Base-by-base conservation (phyloP, 1,140 invertebrate genomes). In the Calliopsis andreniformis region DNA sequence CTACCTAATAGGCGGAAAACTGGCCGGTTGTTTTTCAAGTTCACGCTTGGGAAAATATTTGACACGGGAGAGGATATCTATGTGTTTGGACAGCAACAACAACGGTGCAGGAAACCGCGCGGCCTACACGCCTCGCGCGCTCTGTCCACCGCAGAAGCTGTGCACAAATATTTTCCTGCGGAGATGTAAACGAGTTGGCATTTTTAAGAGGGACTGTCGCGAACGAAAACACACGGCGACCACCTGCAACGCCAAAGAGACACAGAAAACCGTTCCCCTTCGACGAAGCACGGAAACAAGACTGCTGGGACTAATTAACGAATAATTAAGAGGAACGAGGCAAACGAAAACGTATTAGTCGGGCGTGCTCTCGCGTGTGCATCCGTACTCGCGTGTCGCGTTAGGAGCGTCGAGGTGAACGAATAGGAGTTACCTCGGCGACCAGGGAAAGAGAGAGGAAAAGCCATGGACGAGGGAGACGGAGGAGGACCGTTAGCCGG, bases 31-130 rank as follows among this genome's bases (percentile, higher is more conserved):
- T 76, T 69, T 76, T 49, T 32, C 73, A 14, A 32, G 43, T 49
- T 69, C 20, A 32, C 55, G 73, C 42, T 53, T 23, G 55, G 39
- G 69, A 76, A 76, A 69, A 76, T 76, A 76, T 76, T 76, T 30
- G 18, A 39, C 55, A 28, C 43, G 30, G 20, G 18, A 55, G 45
- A 18, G 51, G 35, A 47, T 55, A 55, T 20, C 49, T 47, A 30
- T 20, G 51, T 68, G 72, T 59, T 69, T 51, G 64, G 32, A 59
- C 45, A 68, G 16, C 32, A 35, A 59, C 64, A 61, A 23, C 49
- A 30, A 20, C 7, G 32, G 16, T 32, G 56, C 45, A 42, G 14
- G 47, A 43, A 49, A 55, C 49, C 51, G 39, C 51, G 30, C 32
- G 39, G 62, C 35, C 16, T 23, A 16, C 18, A 39, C 30, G 25